Evolutionary conservation across 2,888 invertebrate species (phyloP).

Genomic region (Scaptomyza reducta): DNA sequence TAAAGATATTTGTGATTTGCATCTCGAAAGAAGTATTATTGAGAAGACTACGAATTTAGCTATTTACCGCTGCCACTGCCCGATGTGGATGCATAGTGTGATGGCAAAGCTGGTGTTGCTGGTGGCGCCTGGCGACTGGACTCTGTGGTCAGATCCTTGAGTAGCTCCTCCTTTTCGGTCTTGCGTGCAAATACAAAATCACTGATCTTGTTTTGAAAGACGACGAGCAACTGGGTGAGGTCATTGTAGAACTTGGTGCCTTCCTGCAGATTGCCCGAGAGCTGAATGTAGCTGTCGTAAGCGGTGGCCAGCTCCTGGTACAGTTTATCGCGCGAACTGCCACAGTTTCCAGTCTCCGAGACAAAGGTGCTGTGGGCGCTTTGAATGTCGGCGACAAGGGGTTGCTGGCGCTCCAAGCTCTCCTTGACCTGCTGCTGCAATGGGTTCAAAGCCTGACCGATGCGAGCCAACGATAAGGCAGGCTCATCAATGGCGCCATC

Average conservation of each 20-base stretch:
- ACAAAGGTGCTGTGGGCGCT: conserved; percentile 84
- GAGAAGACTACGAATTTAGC: no score
- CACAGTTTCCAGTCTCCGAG: conserved; percentile 88
- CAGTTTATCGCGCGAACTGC: conserved; percentile 89
- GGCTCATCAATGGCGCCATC: conserved; percentile 93
- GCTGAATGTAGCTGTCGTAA: conserved; percentile 95
- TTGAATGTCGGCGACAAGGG: conserved; percentile 88
- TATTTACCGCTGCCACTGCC: conserved; percentile 78
- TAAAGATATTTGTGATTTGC: no score
- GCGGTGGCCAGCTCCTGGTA: conserved; percentile 94
- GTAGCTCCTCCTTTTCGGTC: conserved; percentile 98
- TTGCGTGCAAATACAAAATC: conserved; percentile 99
- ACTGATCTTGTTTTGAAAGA: conserved; percentile 98
- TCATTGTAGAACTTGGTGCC: conserved; percentile 98
- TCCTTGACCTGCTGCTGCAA: conserved; percentile 91
- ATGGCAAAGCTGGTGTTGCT: conserved; percentile 86
- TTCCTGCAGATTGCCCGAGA: conserved; percentile 95
- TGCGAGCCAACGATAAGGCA: conserved; percentile 88
- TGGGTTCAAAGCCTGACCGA: conserved; percentile 91
- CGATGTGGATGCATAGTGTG: conserved; percentile 85
- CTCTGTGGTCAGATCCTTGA: conserved; percentile 95
- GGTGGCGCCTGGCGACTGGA: conserved; percentile 88
- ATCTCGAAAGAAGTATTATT: no score
- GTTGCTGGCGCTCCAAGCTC: conserved; percentile 89
- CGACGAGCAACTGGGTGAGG: conserved; percentile 95